Evolutionary conservation across 2,113 vertebrate species (phyloP), one percentile per base, ranked within the genome.

Genomic region (Noturus placidus): DNA sequence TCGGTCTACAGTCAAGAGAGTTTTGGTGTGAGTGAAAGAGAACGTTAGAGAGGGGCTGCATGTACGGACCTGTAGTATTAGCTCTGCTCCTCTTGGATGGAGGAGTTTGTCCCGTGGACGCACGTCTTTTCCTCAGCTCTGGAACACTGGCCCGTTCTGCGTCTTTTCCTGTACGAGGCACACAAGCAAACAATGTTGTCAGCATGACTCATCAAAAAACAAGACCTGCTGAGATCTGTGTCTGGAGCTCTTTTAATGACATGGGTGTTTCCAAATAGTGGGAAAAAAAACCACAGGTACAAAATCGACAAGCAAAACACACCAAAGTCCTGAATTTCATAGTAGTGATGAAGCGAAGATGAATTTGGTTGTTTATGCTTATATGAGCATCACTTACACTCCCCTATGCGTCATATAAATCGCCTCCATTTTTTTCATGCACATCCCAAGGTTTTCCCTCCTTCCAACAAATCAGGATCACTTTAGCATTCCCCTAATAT

Each of bases 91-190:
- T 96, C 91, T 98, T 97, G 65, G 94, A 87, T 19, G 95, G 95
- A 69, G 95, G 87, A 80, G 95, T 94, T 69, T 94, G 94, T 93
- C 95, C 94, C 90, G 96, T 95, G 52, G 96, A 95, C 79, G 95
- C 95, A 90, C 96, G 97, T 91, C 95, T 95, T 92, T 94, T 96
- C 91, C 94, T 94, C 87, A 96, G 92, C 89, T 97, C 96, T 90
- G 96, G 91, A 52, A 84, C 84, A 6, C 82, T 90, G 63, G 72
- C 33, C 61, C 17, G 86, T 82, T 91, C 89, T 1, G 69, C 15
- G 22, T 88, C 74, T 69, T 87, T 89, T 19, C 57, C 91, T 92
- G 88, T 10, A 22, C 74, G 22, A 65, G 61, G 70, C 6, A 81
- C 38, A 90, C 69, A 87, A 87, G 46, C 63, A 42, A 63, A 57